Conservation (phyloP, 2,888 invertebrate species). For the Lobophora halterata region DNA sequence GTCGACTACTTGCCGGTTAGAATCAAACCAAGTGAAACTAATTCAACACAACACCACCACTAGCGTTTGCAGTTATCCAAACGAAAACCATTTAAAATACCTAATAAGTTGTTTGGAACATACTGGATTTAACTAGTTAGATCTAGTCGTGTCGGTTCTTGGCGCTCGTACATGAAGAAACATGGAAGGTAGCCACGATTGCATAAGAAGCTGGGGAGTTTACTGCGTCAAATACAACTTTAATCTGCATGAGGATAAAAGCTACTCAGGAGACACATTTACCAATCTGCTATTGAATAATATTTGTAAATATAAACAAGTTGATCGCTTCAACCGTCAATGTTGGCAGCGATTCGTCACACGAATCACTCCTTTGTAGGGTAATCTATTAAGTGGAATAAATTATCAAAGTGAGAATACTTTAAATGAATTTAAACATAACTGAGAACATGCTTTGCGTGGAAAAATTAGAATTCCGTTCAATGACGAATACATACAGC, state of each 20-base stretch:
- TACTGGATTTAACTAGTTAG: slow-evolving; percentile 55
- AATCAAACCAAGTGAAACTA: slow-evolving; percentile 15
- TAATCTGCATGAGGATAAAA: slow-evolving; percentile 32
- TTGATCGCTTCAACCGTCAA: background rate
- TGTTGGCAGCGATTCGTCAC: slow-evolving; percentile 14
- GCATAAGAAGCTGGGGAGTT: slow-evolving; percentile 52
- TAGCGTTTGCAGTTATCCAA: slow-evolving; percentile 24
- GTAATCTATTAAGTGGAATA: slow-evolving; percentile 15
- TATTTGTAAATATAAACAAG: slow-evolving; percentile 1
- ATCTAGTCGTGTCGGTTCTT: slow-evolving; percentile 45
- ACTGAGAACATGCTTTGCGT: slow-evolving; percentile 5
- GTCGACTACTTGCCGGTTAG: background rate
- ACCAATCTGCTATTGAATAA: slow-evolving; percentile 1
- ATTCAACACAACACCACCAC: slow-evolving; percentile 10
- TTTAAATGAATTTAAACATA: slow-evolving; percentile 15
- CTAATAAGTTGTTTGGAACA: slow-evolving; percentile 46
- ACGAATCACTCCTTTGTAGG: slow-evolving; percentile 6
- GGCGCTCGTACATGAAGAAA: slow-evolving; percentile 56
- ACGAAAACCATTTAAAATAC: slow-evolving; percentile 40
- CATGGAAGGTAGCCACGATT: slow-evolving; percentile 49
- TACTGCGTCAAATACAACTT: slow-evolving; percentile 35
- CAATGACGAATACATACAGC: slow-evolving; percentile 10
- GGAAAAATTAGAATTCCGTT: slow-evolving; percentile 11
- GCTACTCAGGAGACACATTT: too few species aligned
- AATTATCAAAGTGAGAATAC: slow-evolving; percentile 10